Base-by-base conservation (phyloP, 2,888 invertebrate genomes). In the Chesias legatella region DNA sequence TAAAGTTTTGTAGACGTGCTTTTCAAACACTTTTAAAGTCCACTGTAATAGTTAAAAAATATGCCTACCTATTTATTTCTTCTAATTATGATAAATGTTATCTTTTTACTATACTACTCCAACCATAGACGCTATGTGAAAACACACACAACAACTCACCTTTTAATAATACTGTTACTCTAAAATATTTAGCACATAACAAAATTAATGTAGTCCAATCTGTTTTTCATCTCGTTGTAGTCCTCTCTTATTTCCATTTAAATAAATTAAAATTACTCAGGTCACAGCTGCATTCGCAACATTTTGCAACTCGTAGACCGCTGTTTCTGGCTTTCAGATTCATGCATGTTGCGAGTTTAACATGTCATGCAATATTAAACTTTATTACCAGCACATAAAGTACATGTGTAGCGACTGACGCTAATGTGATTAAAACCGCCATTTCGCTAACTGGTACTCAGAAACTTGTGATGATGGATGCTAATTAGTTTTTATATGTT, bases 401-500 rank as follows among this genome's bases (percentile, higher is more conserved):
- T 10, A 25, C 25, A 37, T n/a, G 33, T 10, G 17, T 23, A 30
- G 33, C 24, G 24, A n/a, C 24, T 27, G 27, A 29, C 24, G 20
- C 21, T 36, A 33, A 42, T 39, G 32, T 33, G 33, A 33, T 45
- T 45, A 43, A 45, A 45, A 35, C 26, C 30, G 23, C 33, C 36
- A 40, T 33, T 40, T 29, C 36, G 30, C 39, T 38, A 29, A 29
- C 42, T 30, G 36, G 36, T 33, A 38, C 26, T 35, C 25, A 32
- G 21, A 36, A 42, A 43, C 35, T 43, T 36, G 10, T 35, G 32
- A 29, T 35, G 32, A 29, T 40, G 36, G 25, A 22, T 9, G 25
- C 33, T 43, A 23, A 40, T 29, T 24, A 33, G 33, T 33, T 39
- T 39, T 35, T 36, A 22, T 21, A 22, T 11, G 13, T 13, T 21